Evolutionary conservation across 2,888 invertebrate genomes (phyloP), one percentile per base, ranked within the genome.

Genomic region (Therioaphis trifolii): DNA sequence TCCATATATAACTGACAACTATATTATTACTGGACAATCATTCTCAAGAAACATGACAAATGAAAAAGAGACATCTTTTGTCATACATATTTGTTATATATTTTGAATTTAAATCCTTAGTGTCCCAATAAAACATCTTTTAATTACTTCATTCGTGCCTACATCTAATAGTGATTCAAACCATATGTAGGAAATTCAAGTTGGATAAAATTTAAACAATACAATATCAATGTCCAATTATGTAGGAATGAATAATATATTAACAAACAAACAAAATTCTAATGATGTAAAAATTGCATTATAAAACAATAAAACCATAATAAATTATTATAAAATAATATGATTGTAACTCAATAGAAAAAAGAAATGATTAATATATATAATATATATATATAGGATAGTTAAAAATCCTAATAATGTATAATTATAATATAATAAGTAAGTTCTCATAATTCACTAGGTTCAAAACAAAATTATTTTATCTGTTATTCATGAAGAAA

Each of bases 291-390:
- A 72, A 82, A 82, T 82, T 82, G 49, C 63, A 82, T 52, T n/a
- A 74, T 52, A 82, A 82, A 82, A 74, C 49, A 82, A 79, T 69
- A 58, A 74, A 80, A 63, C 63, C 55, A 69, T 69, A 82, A 74
- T 82, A 82, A 82, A 82, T 74, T 49, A 63, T 74, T 9, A 82
- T 72, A 80, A 74, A 74, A 35, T 35, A 24, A 46, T 29, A 72
- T 52, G 49, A 49, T 72, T 61, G 14, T 74, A 74, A 63, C 46
- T 82, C 15, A 24, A 82, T 82, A 82, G 61, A 55, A 49, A 82
- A 52, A 76, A 55, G 66, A 66, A 61, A 72, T 11, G 12, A 74
- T 66, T 52, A 61, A 80, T 61, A 29, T n/a, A n/a, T n/a, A n/a
- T n/a, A n/a, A n/a, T n/a, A n/a, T n/a, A n/a, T n/a, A n/a, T n/a